Evolutionary conservation across 2,113 vertebrate genomes (phyloP).

Genomic region (Xerus inauris): DNA sequence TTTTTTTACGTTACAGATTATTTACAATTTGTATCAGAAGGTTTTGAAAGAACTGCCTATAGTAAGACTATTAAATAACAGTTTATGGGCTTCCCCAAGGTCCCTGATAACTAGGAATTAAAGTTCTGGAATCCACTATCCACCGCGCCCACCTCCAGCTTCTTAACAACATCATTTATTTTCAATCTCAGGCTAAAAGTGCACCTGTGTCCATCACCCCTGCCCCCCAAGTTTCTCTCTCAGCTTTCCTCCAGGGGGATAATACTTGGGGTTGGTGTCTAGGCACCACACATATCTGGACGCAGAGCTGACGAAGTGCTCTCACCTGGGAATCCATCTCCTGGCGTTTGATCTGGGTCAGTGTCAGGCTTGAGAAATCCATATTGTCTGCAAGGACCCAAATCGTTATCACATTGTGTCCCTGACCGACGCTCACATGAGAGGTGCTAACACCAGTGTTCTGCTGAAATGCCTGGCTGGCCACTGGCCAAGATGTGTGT

Average conservation of each 20-base stretch:
- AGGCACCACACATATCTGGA: neutral
- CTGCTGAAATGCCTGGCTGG: neutral
- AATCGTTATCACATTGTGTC: neutral
- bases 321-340: slow-evolving; percentile 98
- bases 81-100: neutral
- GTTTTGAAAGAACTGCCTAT: neutral
- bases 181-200: neutral
- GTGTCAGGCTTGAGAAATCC: slow-evolving; percentile 97
- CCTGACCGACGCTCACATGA: neutral
- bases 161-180: fast-evolving
- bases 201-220: neutral
- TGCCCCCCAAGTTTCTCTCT: neutral
- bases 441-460: fast-evolving
- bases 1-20: neutral
- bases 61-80: neutral
- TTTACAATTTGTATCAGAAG: neutral
- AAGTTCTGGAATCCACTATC: neutral
- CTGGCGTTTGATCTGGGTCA: slow-evolving; percentile 98
- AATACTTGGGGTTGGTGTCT: neutral
- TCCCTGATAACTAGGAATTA: neutral
- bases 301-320: fast-evolving
- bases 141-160: neutral
- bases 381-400: slow-evolving; percentile 90
- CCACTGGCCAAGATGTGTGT: fast-evolving
- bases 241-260: neutral